Conservation (phyloP, 2,888 invertebrate genomes). For the Tetrapedia diversipes region DNA sequence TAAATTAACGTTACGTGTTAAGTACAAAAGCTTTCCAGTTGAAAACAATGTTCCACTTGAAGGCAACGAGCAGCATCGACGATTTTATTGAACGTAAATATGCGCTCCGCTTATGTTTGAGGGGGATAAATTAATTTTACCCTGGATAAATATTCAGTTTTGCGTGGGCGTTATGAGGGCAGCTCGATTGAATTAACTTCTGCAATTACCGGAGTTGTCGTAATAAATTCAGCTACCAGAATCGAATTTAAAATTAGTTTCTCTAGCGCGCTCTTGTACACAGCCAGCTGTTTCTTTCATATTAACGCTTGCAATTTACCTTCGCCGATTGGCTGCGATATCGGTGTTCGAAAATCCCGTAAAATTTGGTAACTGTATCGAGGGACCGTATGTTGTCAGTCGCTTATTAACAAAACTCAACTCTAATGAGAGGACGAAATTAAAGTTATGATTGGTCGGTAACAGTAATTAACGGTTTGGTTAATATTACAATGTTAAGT, state of each 20-base stretch:
- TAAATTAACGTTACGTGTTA: too few relatives aligned
- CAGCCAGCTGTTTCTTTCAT: slow-evolving; percentile 28
- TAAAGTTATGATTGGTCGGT: background rate
- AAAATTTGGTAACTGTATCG: slow-evolving; percentile 4
- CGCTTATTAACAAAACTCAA: slow-evolving; percentile 9
- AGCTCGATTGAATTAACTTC: slow-evolving; percentile 29
- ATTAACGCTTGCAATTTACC: slow-evolving; percentile 40
- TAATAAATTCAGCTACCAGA: slow-evolving; percentile 28
- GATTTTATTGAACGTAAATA: background rate
- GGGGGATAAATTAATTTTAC: slow-evolving; percentile 4
- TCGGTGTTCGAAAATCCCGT: background rate
- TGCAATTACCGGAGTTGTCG: slow-evolving; percentile 33
- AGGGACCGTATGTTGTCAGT: background rate
- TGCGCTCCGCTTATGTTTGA: background rate
- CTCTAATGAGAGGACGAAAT: background rate
- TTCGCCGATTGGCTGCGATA: slow-evolving; percentile 7
- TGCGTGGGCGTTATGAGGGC: slow-evolving; percentile 7
- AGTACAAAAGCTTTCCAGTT: background rate
- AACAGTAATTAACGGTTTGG: background rate
- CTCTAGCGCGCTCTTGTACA: slow-evolving; percentile 31
- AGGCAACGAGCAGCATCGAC: background rate
- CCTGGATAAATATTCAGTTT: slow-evolving; percentile 23
- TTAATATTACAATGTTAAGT: background rate
- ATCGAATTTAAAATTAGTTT: slow-evolving; percentile 49
- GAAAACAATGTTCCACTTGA: too few relatives aligned